Evolutionary conservation across 2,113 vertebrate genomes (phyloP), one percentile per base, ranked within the genome.

Genomic region (Empidonax alnorum): DNA sequence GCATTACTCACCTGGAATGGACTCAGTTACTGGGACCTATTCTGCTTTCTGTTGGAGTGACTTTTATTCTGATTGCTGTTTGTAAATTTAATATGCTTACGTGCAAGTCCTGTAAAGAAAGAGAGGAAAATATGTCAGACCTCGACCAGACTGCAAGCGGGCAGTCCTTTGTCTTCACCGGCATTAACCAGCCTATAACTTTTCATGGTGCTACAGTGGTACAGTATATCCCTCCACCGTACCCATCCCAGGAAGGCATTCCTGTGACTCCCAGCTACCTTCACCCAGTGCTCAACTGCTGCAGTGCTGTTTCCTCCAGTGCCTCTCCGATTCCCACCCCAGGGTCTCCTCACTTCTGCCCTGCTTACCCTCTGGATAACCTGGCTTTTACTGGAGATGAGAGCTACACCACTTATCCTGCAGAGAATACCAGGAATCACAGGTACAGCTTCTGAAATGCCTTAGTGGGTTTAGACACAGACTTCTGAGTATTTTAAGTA

Each of bases 1-100:
- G 80, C 15, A 69, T 87, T 84, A 86, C 90, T 61, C 96, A 90
- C 55, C 97, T 98, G 35, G 97, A 98, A 62, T 98, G 98, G 98
- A 98, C 97, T 42, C 98, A 98, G 83, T 95, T 99, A 62, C 95
- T 99, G 1, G 98, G 99, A 9, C 98, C 99, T 41, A 97, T 99
- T 93, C 94, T 99, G 82, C 96, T 99, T 12, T 98, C 98, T 1
- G 98, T 98, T 0, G 98, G 98, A 4, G 98, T 98, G 7, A 98
- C 98, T 3, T 99, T 99, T 88, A 87, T 98, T 63, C 96, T 99
- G 33, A 98, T 98, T 84, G 97, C 98, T 7, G 84, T 99, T 74
- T 99, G 98, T 96, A 98, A 97, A 92, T 99, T 99, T 76, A 96
- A 98, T 86, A 98, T 98, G 96, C 83, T 98, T 4, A 96, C 97